Percentiles rank a stretch among this genome's conserved stretches.
These are phyloP conservation scores for Halichoerus grypus DNA, from an alignment of 2,113 vertebrate genomes.

Conservation along the genomic window DNA sequence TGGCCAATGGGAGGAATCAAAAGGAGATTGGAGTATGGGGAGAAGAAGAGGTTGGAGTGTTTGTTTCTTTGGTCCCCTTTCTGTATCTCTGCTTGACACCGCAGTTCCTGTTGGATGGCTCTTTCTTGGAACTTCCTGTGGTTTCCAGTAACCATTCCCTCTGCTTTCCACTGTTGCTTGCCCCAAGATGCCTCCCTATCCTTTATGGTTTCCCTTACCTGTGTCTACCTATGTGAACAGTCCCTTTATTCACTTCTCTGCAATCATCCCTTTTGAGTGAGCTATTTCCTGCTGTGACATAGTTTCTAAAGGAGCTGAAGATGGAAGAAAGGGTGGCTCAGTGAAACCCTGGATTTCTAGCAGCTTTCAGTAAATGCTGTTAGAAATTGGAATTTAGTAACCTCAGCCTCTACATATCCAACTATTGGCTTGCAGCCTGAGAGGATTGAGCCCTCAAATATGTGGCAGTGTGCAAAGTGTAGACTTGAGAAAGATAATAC, in stretches of 20 bases:
- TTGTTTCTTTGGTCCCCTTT: background rate
- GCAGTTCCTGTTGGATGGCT: background rate
- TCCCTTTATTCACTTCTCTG: background rate
- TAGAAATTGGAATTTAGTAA: background rate
- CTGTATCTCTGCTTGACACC: background rate
- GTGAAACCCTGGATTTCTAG: background rate
- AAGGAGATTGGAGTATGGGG: background rate
- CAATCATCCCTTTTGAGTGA: background rate
- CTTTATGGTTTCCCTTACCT: background rate
- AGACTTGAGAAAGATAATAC: constrained; percentile 13
- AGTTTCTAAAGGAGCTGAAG: background rate
- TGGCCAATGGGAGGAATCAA: background rate
- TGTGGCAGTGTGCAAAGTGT: background rate
- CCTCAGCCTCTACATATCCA: background rate
- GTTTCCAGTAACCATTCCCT: background rate
- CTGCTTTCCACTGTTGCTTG: background rate
- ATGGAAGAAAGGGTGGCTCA: background rate
- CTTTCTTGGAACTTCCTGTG: background rate
- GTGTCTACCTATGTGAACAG: background rate
- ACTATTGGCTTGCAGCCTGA: background rate
- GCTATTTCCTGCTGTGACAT: background rate
- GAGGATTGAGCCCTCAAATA: background rate
- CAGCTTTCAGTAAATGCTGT: background rate
- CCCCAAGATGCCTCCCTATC: background rate
- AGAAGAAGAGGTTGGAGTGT: background rate